Evolutionary conservation across 2,113 vertebrate genomes (phyloP).

Genomic region (Neodon shergylaensis): DNA sequence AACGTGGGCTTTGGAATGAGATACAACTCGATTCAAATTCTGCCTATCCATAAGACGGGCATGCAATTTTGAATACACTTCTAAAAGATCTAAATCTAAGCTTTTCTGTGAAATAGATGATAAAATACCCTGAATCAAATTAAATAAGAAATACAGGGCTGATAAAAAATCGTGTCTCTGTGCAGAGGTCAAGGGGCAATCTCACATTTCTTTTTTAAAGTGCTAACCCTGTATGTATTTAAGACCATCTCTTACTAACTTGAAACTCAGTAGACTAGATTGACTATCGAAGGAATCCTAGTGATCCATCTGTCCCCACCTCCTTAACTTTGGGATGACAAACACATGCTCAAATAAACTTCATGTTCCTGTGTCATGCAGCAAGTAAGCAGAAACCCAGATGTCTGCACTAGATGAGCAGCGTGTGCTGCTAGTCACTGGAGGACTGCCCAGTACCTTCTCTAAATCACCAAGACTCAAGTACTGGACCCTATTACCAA

Average conservation of each 20-base stretch:
- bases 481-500: not conserved
- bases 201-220: not conserved
- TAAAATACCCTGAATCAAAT: not conserved
- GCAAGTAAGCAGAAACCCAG: not conserved
- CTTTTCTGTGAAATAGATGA: not conserved
- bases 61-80: not conserved
- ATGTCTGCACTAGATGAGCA: not conserved
- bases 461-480: not conserved
- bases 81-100: not conserved
- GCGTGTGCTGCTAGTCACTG: not conserved
- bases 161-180: not conserved
- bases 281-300: not conserved
- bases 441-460: not conserved
- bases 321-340: not conserved
- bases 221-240: not conserved
- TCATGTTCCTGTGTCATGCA: not conserved
- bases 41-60: not conserved
- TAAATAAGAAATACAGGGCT: not conserved
- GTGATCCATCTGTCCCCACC: not conserved
- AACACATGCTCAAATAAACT: not conserved
- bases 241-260: not conserved
- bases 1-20: not conserved
- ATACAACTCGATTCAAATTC: not conserved
- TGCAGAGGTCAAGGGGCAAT: not conserved
- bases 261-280: not conserved